Evolutionary conservation across 2,888 invertebrate species (phyloP).

Genomic region (Chironomus riparius): DNA sequence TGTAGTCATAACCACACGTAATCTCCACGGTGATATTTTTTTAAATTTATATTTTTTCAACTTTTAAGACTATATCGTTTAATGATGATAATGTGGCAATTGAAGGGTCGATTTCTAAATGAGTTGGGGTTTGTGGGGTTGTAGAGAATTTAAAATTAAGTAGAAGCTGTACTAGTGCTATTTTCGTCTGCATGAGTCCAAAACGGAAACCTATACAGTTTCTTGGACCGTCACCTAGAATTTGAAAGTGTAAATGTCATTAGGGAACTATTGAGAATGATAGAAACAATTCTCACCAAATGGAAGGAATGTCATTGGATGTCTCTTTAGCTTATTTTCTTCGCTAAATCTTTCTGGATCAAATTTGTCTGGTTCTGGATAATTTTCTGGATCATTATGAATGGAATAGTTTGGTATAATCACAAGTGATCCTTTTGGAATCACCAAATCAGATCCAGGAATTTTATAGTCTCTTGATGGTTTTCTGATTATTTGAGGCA

Average conservation of each 20-base stretch:
- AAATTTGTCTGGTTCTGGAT: not conserved
- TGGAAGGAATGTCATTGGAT: constrained; percentile 4
- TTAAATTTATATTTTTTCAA: not conserved
- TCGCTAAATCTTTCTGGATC: constrained; percentile 10
- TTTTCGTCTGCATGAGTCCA: constrained; percentile 18
- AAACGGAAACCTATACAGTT: not conserved
- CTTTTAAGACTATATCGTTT: constrained; percentile 4
- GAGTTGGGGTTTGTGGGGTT: not conserved
- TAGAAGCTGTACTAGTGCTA: not conserved
- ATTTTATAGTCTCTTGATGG: not conserved
- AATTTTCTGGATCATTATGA: not conserved
- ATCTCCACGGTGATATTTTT: too few relatives aligned
- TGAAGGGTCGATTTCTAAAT: not conserved
- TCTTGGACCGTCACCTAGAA: not conserved
- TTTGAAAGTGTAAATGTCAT: not conserved
- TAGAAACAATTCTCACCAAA: too few relatives aligned
- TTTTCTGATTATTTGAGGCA: not conserved
- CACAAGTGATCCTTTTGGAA: not conserved
- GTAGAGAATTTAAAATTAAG: not conserved
- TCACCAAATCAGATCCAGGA: not conserved
- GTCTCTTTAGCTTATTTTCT: not conserved
- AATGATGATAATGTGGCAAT: not conserved
- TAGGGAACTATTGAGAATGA: too few relatives aligned
- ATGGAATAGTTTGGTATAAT: not conserved
- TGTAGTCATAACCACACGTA: too few relatives aligned